Evolutionary conservation across 2,797 vertebrate species (phyloP), one percentile per base, ranked within the genome.

Genomic region (Coregonus sp.): DNA sequence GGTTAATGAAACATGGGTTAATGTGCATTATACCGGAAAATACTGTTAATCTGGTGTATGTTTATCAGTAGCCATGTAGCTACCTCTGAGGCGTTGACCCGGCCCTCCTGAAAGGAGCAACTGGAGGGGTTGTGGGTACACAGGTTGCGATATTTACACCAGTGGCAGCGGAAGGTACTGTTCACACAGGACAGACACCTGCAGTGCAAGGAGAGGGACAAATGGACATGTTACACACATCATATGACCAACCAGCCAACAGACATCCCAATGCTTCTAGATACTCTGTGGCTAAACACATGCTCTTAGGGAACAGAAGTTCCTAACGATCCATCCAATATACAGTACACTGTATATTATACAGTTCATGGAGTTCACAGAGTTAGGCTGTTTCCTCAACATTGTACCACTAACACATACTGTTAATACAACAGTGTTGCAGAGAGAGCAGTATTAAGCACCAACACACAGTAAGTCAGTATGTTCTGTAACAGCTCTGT

Each of bases 71-170:
- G 9, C 18, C 18, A 61, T 61, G 4, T 9, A 29, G 20, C 59
- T 93, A 96, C 95, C 97, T 98, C 97, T 0, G 97, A 96, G 78
- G 94, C 65, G 63, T 98, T 98, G 92, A 99, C 97, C 72, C 97
- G 90, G 37, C 97, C 97, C 86, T 99, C 97, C 90, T 97, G 97
- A 89, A 99, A 99, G 35, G 97, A 98, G 84, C 97, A 99, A 75
- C 95, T 98, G 90, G 94, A 96, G 40, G 97, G 97, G 88, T 98
- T 96, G 0, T 98, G 97, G 15, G 97, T 99, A 87, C 97, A 98
- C 74, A 98, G 94, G 92, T 98, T 97, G 20, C 97, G 94, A 87
- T 99, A 99, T 93, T 99, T 99, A 92, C 97, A 99, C 97, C 97
- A 99, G 85, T 98, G 97, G 90, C 97, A 99, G 83, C 91, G 97